Evolutionary conservation across 2,797 vertebrate genomes (phyloP).

Genomic region (Spondyliosoma cantharus): DNA sequence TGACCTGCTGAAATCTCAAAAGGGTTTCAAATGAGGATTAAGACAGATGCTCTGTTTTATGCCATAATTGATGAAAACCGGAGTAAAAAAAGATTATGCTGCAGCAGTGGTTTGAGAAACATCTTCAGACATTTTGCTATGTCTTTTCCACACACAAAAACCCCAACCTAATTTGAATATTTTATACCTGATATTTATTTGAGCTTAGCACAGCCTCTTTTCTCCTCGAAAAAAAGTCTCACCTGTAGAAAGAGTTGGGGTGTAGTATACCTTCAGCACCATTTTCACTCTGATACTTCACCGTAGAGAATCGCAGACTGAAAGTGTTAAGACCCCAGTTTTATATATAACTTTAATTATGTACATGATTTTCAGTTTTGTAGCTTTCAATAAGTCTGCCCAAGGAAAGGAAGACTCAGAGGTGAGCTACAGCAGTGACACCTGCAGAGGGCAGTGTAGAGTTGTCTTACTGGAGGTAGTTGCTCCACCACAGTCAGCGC

Average conservation of each 20-base stretch:
- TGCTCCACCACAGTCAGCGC: too few species aligned
- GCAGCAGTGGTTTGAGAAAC: background rate
- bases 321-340: background rate
- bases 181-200: background rate
- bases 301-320: background rate
- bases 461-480: background rate
- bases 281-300: background rate
- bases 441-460: conserved; percentile 22
- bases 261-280: background rate
- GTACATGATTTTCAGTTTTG: background rate
- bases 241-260: background rate
- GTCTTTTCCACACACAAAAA: background rate
- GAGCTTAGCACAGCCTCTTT: background rate
- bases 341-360: background rate
- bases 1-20: background rate
- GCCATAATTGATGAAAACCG: background rate
- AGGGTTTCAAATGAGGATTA: background rate
- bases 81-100: background rate
- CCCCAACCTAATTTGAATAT: too few species aligned
- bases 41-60: background rate
- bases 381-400: background rate
- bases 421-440: background rate
- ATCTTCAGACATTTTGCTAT: background rate
- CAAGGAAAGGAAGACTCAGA: background rate
- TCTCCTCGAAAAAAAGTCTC: background rate